Evolutionary conservation across 1,140 invertebrate genomes (phyloP).

Genomic region (Drosophila carrolli): DNA sequence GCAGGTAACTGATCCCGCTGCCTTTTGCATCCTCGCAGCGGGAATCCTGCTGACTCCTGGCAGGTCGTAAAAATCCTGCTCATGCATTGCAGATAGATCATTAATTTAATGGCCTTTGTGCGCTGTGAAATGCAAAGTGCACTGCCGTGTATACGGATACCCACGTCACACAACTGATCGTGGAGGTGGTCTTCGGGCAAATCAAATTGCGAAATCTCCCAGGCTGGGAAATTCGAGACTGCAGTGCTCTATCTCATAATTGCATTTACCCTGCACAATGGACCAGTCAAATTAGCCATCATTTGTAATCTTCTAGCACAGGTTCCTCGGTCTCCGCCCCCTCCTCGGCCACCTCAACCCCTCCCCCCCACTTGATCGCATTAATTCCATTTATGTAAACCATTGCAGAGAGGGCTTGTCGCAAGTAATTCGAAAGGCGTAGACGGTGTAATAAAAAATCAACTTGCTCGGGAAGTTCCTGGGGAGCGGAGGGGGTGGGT

Average conservation of each 20-base stretch:
- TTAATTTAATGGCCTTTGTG: constrained; percentile 74
- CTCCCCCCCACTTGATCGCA: constrained; percentile 33
- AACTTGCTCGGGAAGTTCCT: constrained; percentile 43
- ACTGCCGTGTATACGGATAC: constrained; percentile 22
- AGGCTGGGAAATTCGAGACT: constrained; percentile 47
- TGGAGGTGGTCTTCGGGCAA: constrained; percentile 59
- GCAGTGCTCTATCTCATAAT: constrained; percentile 69
- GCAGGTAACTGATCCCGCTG: constrained; percentile 46
- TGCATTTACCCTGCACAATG: constrained; percentile 53
- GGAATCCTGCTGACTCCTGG: constrained; percentile 51
- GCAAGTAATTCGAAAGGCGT: constrained; percentile 72
- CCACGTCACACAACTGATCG: constrained; percentile 36
- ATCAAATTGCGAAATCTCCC: constrained; percentile 68
- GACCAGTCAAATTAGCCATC: constrained; percentile 71
- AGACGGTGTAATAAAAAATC: constrained; percentile 80
- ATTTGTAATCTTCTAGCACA: constrained; percentile 61
- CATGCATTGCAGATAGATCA: constrained; percentile 67
- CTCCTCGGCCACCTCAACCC: constrained; percentile 3
- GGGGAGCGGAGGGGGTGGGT: constrained; percentile 8
- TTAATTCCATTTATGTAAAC: constrained; percentile 81
- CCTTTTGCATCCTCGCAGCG: constrained; percentile 49
- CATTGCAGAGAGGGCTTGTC: constrained; percentile 63
- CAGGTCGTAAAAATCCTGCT: constrained; percentile 63
- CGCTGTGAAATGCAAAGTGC: constrained; percentile 59
- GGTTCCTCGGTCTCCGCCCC: constrained; percentile 11